phyloP scores from a whole-genome alignment of 2,888 invertebrate species.

The Theretra japonica region DNA sequence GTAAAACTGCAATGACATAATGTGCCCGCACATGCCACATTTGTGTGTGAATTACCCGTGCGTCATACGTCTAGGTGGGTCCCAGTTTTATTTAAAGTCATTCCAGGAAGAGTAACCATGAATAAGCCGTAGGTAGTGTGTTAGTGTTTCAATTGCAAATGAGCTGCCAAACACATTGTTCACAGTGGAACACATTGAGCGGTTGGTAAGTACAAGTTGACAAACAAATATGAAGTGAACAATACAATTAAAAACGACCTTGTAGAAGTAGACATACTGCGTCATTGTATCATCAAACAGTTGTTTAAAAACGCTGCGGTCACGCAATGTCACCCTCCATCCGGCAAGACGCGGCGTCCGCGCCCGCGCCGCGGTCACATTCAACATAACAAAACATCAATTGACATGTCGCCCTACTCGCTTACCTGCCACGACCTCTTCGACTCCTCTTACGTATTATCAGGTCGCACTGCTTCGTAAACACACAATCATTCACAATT shows the following conservation, averaged over 20 bases:
- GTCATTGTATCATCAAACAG: conserved; percentile 72
- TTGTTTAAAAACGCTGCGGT: conserved; percentile 74
- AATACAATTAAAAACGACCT: conserved; percentile 61
- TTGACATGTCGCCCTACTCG: conserved; percentile 60
- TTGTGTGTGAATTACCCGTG: neutral
- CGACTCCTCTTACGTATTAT: conserved; percentile 45
- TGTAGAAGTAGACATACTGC: conserved; percentile 66
- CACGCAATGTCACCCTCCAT: conserved; percentile 79
- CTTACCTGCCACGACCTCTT: conserved; percentile 57
- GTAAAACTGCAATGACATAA: neutral
- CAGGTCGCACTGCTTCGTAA: conserved; percentile 21
- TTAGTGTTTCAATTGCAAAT: conserved; percentile 1
- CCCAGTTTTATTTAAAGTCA: conserved; percentile 11
- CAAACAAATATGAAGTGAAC: conserved; percentile 41
- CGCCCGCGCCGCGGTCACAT: conserved; percentile 62
- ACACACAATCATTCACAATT: conserved; percentile 11
- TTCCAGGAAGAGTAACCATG: conserved; percentile 5
- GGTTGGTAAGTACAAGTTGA: conserved; percentile 35
- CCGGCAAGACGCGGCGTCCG: conserved; percentile 68
- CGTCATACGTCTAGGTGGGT: conserved; percentile 1
- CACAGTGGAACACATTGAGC: conserved; percentile 29
- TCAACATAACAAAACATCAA: conserved; percentile 66
- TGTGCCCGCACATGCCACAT: neutral
- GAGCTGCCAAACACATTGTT: neutral
- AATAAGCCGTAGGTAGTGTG: neutral